Evolutionary conservation across 2,113 vertebrate species (phyloP).

Genomic region (Sardina pilchardus): DNA sequence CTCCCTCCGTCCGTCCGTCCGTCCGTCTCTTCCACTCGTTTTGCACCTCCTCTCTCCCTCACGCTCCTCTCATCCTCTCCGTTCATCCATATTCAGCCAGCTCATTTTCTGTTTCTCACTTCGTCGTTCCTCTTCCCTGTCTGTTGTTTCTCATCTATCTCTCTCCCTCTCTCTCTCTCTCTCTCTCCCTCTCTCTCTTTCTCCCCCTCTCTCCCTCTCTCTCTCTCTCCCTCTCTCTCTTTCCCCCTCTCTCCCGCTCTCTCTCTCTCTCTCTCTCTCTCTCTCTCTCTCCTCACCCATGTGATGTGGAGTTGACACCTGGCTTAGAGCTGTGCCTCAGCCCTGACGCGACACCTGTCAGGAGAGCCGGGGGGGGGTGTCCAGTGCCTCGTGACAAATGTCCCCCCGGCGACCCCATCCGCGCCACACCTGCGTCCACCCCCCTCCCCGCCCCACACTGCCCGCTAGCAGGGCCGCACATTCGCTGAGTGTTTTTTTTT

Average conservation of each 20-base stretch:
- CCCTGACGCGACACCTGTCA: slow-evolving; percentile 1
- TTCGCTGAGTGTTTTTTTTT: not conserved
- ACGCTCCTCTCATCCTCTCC: too few relatives aligned
- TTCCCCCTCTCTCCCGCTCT: not conserved
- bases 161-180: not conserved
- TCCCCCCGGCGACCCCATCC: not conserved
- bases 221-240: not conserved
- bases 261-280: not conserved
- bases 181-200: not conserved
- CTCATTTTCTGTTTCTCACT: too few relatives aligned
- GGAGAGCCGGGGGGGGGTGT: not conserved
- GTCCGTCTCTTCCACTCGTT: too few relatives aligned
- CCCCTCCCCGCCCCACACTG: not conserved
- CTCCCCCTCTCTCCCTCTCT: not conserved
- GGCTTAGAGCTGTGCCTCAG: not conserved
- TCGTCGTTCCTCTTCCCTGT: slow-evolving; percentile 13
- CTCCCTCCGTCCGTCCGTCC: not conserved
- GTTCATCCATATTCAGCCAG: too few relatives aligned
- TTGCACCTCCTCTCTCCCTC: too few relatives aligned
- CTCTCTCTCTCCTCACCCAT: not conserved
- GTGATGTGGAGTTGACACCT: slow-evolving; percentile 7
- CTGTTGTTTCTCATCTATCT: not conserved
- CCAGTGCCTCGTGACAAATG: not conserved
- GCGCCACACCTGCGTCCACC: not conserved
- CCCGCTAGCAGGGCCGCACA: not conserved